A percentile compares a stretch with the other conserved stretches of the same genome.
Conservation (phyloP, 2,113 vertebrate species). For the Probosciger aterrimus region DNA sequence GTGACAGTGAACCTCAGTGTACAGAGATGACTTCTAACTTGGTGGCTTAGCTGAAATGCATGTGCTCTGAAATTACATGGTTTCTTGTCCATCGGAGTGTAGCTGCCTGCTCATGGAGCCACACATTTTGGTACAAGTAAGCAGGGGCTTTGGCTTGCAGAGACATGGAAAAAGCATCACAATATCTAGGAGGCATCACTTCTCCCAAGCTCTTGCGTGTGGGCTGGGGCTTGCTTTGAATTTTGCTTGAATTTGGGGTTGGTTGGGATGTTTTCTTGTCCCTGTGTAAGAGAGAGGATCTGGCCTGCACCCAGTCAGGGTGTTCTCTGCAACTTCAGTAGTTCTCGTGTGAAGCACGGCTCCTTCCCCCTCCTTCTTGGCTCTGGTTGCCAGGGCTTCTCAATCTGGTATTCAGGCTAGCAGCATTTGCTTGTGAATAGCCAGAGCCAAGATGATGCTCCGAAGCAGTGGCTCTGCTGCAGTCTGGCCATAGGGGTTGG, state of each 20-base stretch:
- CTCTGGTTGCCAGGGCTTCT: constrained; percentile 63
- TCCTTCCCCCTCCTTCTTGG: constrained; percentile 11
- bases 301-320: background rate
- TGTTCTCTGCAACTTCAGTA: constrained; percentile 15
- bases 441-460: constrained; percentile 16
- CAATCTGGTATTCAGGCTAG: constrained; percentile 66
- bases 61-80: background rate
- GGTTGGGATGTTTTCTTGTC: background rate
- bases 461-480: constrained; percentile 29
- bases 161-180: background rate
- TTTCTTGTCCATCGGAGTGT: background rate
- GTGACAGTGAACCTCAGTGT: fast-evolving
- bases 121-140: background rate
- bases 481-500: constrained; percentile 6
- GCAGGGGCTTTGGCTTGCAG: background rate
- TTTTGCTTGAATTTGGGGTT: background rate
- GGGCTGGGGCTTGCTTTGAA: background rate
- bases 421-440: constrained; percentile 73
- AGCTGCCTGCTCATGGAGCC: background rate
- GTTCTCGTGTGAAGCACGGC: background rate
- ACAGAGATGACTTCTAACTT: background rate
- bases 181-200: background rate
- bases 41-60: background rate
- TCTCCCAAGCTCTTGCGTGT: background rate
- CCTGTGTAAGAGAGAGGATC: background rate